Evolutionary conservation across 92 coral and sea anemone species (phyloP).

Genomic region (Parazoanthus darwini): DNA sequence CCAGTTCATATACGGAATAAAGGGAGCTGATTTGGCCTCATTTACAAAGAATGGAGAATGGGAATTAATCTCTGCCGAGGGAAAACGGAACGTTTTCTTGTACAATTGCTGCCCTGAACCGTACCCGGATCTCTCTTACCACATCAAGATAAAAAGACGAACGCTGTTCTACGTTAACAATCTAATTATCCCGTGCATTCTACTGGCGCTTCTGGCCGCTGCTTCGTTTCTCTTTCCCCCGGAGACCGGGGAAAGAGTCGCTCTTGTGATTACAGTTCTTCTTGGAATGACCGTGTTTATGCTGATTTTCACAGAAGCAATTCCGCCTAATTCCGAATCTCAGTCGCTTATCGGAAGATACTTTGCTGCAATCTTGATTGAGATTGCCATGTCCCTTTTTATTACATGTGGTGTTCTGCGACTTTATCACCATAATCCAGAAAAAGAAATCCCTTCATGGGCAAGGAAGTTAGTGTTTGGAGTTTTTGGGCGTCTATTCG

Average conservation of each 20-base stretch:
- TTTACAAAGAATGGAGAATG: slow-evolving; percentile 80
- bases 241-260: slow-evolving; percentile 95
- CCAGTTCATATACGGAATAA: slow-evolving; percentile 42
- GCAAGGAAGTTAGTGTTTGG: slow-evolving; percentile 71
- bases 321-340: slow-evolving; percentile 91
- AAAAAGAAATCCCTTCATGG: slow-evolving; percentile 79
- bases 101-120: slow-evolving; percentile 84
- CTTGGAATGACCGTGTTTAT: slow-evolving; percentile 96
- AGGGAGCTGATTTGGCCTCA: slow-evolving; percentile 49
- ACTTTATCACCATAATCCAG: slow-evolving; percentile 82
- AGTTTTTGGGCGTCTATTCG: slow-evolving; percentile 65
- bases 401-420: slow-evolving; percentile 80
- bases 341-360: slow-evolving; percentile 92
- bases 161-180: slow-evolving; percentile 88
- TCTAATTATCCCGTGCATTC: slow-evolving; percentile 82
- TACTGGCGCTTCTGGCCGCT: slow-evolving; percentile 81
- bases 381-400: slow-evolving; percentile 73
- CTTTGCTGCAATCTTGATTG: slow-evolving; percentile 88
- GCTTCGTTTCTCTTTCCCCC: slow-evolving; percentile 92
- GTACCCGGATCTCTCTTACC: slow-evolving; percentile 72
- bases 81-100: slow-evolving; percentile 42
- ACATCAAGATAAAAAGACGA: slow-evolving; percentile 66
- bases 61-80: slow-evolving; percentile 72
- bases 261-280: slow-evolving; percentile 88
- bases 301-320: slow-evolving; percentile 91